Base-by-base conservation (phyloP, 1,140 invertebrate species). In the Pogonognathellus flavescens region DNA sequence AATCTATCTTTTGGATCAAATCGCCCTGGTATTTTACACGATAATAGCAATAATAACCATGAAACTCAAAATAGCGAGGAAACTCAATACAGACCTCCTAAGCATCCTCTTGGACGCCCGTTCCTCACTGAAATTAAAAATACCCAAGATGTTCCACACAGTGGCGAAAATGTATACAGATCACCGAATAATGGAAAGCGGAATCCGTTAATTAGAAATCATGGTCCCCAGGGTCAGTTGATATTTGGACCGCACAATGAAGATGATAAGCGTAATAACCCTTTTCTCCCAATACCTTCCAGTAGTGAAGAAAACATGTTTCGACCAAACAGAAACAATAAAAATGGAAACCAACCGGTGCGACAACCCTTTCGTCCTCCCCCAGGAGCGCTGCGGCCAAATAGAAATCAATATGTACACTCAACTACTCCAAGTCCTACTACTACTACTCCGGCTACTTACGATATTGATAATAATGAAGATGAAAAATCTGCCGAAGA, bases 281-380 rank as follows among this genome's bases (percentile, higher is more conserved):
- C 55, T 41, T 82, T 82, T 31, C 25, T 20, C 13, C 80, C 80
- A 31, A 81, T 81, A 55, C 80, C 80, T 59, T 55, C 50, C 6
- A 81, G 80, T 53, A 81, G 80, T n/a, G 80, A 81, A 25, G 80
- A 81, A 55, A 81, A 81, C 52, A 52, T 22, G 14, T 81, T 81
- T 18, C 80, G 53, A 31, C 80, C 53, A 8, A 55, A 81, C 20
- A 81, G 22, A 25, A 81, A 81, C 20, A 18, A 22, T 16, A 55
- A 55, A 16, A 55, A 81, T 22, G 18, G 18, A 22, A 1, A 3
- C 9, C 10, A 13, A 16, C 50, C 52, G 3, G 52, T 49, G 18
- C 50, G 80, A 18, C 20, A 20, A 55, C 50, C 50, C 1, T 81
- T 81, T 50, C 80, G 53, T 1, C 80, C 80, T 11, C 80, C 50